Evolutionary conservation across 2,797 vertebrate genomes (phyloP).

Genomic region (Limosa lapponica): DNA sequence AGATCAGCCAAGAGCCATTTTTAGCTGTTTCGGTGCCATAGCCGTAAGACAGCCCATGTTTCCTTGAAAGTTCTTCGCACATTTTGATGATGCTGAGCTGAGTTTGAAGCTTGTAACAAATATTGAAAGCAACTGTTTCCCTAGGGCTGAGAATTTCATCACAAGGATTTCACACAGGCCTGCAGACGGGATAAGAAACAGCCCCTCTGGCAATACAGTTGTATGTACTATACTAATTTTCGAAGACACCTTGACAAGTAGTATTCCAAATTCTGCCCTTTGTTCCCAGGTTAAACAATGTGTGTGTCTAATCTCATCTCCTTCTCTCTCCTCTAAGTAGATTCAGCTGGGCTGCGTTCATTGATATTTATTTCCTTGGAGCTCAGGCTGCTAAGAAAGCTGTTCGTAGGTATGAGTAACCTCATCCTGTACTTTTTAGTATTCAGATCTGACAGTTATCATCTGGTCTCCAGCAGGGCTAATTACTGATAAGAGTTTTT

Average conservation of each 20-base stretch:
- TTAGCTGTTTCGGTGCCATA: neutral
- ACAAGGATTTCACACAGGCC: neutral
- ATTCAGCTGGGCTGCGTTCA: neutral
- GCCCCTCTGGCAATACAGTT: neutral
- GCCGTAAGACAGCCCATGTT: neutral
- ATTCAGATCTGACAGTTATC: neutral
- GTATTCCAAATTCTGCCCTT: neutral
- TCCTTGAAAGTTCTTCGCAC: constrained; percentile 7
- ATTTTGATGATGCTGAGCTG: neutral
- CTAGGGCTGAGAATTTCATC: neutral
- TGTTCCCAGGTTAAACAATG: constrained; percentile 18
- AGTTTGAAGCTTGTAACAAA: constrained; percentile 3
- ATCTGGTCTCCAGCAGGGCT: neutral
- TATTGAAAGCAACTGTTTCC: constrained; percentile 5
- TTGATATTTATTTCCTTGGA: neutral
- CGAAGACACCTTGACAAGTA: constrained; percentile 31
- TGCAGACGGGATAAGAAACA: neutral
- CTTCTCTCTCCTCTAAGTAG: neutral
- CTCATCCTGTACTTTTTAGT: neutral
- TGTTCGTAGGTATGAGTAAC: neutral
- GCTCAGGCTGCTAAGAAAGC: neutral
- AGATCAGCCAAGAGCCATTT: neutral
- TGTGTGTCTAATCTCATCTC: constrained; percentile 4
- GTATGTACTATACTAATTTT: neutral
- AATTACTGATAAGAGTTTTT: neutral